These are phyloP conservation scores for Danionella cerebrum DNA, from an alignment of 2,113 vertebrate species.

Conservation along the genomic window DNA sequence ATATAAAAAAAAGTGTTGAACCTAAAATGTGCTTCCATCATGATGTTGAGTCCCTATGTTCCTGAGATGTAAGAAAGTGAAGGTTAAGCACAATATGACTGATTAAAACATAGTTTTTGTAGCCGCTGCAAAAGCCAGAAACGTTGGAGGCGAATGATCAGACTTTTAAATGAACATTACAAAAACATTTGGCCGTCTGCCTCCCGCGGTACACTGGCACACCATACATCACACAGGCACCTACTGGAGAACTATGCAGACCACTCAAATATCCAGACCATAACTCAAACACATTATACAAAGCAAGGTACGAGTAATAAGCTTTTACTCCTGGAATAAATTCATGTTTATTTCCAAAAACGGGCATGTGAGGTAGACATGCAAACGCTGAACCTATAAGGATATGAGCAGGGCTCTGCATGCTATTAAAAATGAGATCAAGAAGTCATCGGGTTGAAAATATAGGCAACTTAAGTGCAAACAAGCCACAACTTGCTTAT, in stretches of 20 bases:
- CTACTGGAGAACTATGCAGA: slow-evolving; percentile 16
- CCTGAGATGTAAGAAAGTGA: not conserved
- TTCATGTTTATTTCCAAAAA: slow-evolving; percentile 30
- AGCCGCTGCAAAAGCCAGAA: not conserved
- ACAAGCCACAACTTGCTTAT: not conserved
- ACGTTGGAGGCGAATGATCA: slow-evolving; percentile 1
- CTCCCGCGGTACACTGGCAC: slow-evolving; percentile 5
- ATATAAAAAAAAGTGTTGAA: not conserved
- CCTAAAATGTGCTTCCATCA: not conserved
- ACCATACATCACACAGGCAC: slow-evolving; percentile 22
- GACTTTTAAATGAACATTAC: slow-evolving; percentile 30
- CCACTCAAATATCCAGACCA: slow-evolving; percentile 4
- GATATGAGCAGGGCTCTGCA: not conserved
- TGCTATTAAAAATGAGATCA: not conserved
- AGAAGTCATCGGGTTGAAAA: not conserved
- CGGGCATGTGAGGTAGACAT: not conserved
- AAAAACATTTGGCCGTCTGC: not conserved
- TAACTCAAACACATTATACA: slow-evolving; percentile 15
- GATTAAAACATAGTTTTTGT: not conserved
- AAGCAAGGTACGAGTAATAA: slow-evolving; percentile 19
- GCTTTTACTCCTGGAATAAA: slow-evolving; percentile 11
- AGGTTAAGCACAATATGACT: not conserved
- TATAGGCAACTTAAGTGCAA: not conserved
- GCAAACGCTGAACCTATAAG: not conserved
- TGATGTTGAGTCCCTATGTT: not conserved